Conservation (phyloP, 2,113 vertebrate species). For the Sakesphorus luctuosus region DNA sequence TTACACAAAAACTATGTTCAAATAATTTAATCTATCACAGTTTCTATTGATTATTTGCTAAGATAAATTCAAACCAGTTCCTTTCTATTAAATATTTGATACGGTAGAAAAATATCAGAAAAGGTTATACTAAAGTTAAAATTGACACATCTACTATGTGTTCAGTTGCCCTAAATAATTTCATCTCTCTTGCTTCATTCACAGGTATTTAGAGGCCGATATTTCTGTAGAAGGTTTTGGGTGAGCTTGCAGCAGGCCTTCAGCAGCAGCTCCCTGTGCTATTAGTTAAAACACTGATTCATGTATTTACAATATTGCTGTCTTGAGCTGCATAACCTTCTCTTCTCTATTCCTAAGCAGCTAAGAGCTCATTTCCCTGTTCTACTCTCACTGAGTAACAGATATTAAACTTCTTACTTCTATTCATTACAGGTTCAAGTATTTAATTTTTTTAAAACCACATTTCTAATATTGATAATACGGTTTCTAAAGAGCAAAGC, state of each 20-base stretch:
- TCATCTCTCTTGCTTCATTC: background rate
- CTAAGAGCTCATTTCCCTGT: background rate
- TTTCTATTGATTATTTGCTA: background rate
- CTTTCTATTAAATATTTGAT: background rate
- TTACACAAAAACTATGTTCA: background rate
- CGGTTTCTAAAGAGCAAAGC: background rate
- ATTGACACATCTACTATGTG: background rate
- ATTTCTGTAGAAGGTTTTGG: background rate
- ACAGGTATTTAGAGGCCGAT: background rate
- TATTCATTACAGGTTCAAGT: background rate
- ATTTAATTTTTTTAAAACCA: background rate
- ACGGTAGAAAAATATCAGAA: background rate
- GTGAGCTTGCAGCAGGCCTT: background rate
- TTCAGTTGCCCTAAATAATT: background rate
- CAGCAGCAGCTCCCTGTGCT: background rate
- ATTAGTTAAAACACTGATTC: background rate
- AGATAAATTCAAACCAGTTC: background rate
- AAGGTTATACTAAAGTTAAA: background rate
- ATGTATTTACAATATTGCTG: background rate
- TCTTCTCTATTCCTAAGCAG: background rate
- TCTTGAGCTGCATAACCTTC: background rate
- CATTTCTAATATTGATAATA: background rate
- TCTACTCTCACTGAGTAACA: background rate
- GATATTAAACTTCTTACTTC: background rate
- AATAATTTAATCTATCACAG: background rate